Base-by-base conservation (phyloP, 1,140 invertebrate species). In the Leptinotarsa undecemlineata region DNA sequence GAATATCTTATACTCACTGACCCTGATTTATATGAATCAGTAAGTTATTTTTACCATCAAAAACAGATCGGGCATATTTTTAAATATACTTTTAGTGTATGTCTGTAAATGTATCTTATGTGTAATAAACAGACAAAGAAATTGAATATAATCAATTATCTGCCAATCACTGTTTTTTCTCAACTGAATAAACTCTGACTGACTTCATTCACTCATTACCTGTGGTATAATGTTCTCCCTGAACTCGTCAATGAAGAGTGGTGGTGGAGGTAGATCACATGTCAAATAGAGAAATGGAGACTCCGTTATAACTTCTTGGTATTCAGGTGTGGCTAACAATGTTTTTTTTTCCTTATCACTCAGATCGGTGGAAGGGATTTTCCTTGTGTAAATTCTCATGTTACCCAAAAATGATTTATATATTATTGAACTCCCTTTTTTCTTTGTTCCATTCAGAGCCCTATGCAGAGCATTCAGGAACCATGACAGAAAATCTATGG, bases 211-310 rank as follows among this genome's bases (percentile, higher is more conserved):
- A 42, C 11, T 71, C 33, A 71, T 76, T 83, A 95, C 95, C 89
- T 99, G 98, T 66, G 98, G 98, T 84, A 99, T 99, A 80, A 99
- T 99, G 86, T 99, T 99, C 86, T 99, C 97, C 74, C 95, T 91
- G 78, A 97, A 93, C 86, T 98, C 97, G 88, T 99, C 98, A 81
- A 96, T 97, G 82, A 98, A 99, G 11, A 99, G 88, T 14, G 98
- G 98, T 3, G 96, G 95, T 2, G 97, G 94, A 3, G 98, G 98
- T 66, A 99, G 87, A 87, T 99, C 98, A 85, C 97, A 97, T 6
- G 97, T 98, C 68, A 99, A 87, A 86, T 97, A 99, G 21, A 99
- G 87, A 87, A 98, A 99, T 47, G 95, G 95, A 17, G 94, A 95
- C 77, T 97, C 94, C 14, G 95, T 94, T 48, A 92, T 89, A 78